Evolutionary conservation across 2,113 vertebrate genomes (phyloP), one percentile per base, ranked within the genome.

Genomic region (Cheirogaleus medius): DNA sequence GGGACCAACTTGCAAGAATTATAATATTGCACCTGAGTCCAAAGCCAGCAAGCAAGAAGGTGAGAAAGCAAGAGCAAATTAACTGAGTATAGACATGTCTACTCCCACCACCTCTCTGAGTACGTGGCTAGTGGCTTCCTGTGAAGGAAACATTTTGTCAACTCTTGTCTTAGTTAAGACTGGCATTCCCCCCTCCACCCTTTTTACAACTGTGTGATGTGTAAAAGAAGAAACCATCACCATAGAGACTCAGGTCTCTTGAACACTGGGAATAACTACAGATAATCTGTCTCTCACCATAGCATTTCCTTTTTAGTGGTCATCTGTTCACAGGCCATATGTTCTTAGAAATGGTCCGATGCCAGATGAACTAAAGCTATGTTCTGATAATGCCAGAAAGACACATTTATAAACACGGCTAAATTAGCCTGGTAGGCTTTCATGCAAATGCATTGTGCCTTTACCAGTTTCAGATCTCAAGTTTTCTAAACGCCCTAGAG

Each of bases 61-160:
- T 11, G 25, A 86, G 52, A 73, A 27, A 54, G 39, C 11, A 4
- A 60, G n/a, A 37, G 54, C 20, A 69, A 88, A 84, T 80, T 37
- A 84, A 76, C 17, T 91, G 64, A 71, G 58, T 25, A 69, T 34
- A 87, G 63, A 89, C 39, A 66, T 56, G 11, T 63, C 56, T 92
- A 27, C 81, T 95, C 68, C 90, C 58, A 77, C 34, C 44, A 63
- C 66, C 54, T 86, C 97, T 98, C 82, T 98, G 91, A 98, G 95
- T 34, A 0, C n/a, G 84, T 95, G 98, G 97, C 90, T 98, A 96
- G 98, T 96, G 97, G 96, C 97, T 99, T 98, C 98, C 98, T 98
- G 98, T 98, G 89, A 97, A 98, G 97, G 98, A 98, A 99, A 98
- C 90, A 97, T 97, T 98, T 97, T 97, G 97, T 98, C 93, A 54